These are phyloP conservation scores for Pristiophorus japonicus DNA, from an alignment of 2,113 vertebrate genomes.

Conservation along the genomic window DNA sequence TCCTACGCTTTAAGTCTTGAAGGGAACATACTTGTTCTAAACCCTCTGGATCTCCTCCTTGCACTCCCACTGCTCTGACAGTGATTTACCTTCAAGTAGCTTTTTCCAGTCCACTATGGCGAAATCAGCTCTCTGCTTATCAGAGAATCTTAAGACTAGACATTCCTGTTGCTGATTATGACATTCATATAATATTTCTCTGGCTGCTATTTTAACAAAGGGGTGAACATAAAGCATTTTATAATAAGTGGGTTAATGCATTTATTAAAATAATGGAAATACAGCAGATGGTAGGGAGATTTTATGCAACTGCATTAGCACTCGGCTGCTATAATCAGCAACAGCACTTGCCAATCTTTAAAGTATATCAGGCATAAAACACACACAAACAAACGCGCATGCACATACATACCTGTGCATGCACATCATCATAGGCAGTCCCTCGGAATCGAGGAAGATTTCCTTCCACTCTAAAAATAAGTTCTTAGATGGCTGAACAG, in stretches of 20 bases:
- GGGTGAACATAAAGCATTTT: background rate
- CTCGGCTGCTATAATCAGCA: background rate
- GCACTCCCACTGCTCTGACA: no score
- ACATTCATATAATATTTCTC: background rate
- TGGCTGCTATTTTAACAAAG: background rate
- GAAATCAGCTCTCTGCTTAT: no score
- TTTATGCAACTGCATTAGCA: background rate
- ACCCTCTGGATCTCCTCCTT: no score
- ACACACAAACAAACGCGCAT: no score
- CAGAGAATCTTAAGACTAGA: background rate
- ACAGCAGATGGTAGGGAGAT: background rate
- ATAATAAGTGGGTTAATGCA: background rate
- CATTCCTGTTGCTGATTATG: background rate
- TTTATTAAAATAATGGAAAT: background rate
- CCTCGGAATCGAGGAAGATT: no score
- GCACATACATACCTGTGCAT: background rate
- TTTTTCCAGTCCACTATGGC: no score
- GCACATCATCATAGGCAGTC: no score
- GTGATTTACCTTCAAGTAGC: no score
- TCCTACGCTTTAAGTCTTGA: no score
- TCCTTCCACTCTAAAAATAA: no score
- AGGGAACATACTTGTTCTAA: no score
- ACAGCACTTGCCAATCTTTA: background rate
- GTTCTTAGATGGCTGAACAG: no score
- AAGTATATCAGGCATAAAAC: background rate